These are phyloP conservation scores for Scaeva pyrastri DNA, from an alignment of 2,888 invertebrate genomes.

Conservation along the genomic window DNA sequence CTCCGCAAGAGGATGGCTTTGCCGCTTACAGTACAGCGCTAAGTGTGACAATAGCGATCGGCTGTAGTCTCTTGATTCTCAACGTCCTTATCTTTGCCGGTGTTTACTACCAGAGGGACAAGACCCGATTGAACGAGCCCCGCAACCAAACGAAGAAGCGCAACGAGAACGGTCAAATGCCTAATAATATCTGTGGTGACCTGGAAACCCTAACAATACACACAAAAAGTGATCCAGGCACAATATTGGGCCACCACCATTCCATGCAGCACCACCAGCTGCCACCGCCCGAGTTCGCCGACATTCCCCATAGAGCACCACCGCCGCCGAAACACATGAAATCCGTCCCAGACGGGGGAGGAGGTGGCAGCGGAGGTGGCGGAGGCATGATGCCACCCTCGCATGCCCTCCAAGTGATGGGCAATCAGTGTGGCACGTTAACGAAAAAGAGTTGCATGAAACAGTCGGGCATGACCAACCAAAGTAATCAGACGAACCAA, in stretches of 20 bases:
- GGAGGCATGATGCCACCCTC: slow-evolving; percentile 89
- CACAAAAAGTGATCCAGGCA: slow-evolving; percentile 89
- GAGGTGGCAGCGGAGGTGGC: slow-evolving; percentile 84
- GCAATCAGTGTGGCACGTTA: slow-evolving; percentile 88
- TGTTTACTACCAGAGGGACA: slow-evolving; percentile 96
- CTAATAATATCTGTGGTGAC: slow-evolving; percentile 94
- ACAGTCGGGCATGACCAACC: slow-evolving; percentile 81
- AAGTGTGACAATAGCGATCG: slow-evolving; percentile 97
- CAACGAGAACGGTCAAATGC: slow-evolving; percentile 94
- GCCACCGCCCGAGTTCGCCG: slow-evolving; percentile 94
- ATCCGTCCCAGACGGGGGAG: slow-evolving; percentile 84
- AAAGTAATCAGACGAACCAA: slow-evolving; percentile 83
- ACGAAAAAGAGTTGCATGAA: slow-evolving; percentile 89
- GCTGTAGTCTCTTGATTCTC: slow-evolving; percentile 94
- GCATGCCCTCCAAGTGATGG: slow-evolving; percentile 91
- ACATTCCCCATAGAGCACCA: slow-evolving; percentile 90
- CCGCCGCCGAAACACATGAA: slow-evolving; percentile 89
- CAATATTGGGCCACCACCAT: slow-evolving; percentile 90
- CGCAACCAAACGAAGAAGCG: slow-evolving; percentile 87
- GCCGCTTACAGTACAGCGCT: slow-evolving; percentile 95
- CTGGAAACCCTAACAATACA: slow-evolving; percentile 86
- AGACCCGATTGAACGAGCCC: slow-evolving; percentile 89
- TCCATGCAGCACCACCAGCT: slow-evolving; percentile 91
- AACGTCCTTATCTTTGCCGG: slow-evolving; percentile 97
- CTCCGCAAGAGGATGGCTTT: slow-evolving; percentile 93